phyloP scores from a whole-genome alignment of 2,797 vertebrate genomes.

The Micrastur ruficollis region DNA sequence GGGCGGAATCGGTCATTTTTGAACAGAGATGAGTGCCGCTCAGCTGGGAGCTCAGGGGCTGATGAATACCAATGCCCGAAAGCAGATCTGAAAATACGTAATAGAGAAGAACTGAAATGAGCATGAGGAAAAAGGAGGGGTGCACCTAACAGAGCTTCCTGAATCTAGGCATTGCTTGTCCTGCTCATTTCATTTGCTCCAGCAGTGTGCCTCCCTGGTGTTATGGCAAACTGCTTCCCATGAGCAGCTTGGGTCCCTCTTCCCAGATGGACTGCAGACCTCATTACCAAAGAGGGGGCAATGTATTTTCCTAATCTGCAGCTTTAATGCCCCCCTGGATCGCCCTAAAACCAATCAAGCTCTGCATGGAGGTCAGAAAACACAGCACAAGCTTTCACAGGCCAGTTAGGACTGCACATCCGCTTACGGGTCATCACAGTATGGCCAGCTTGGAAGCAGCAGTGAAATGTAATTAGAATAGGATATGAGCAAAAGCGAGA shows the following conservation, averaged over 20 bases:
- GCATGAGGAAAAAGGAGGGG: background rate
- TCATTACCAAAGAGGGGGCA: background rate
- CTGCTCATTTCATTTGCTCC: background rate
- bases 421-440: background rate
- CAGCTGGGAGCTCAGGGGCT: background rate
- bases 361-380: conserved; percentile 38
- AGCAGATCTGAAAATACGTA: background rate
- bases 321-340: conserved; percentile 47
- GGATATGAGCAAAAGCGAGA: background rate
- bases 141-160: background rate
- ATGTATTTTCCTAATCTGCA: conserved; percentile 21
- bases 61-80: too few species aligned
- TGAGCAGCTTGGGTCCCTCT: background rate
- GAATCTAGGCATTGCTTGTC: background rate
- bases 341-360: conserved; percentile 21
- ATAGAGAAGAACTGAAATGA: background rate
- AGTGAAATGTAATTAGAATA: background rate
- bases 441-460: background rate
- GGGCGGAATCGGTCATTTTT: background rate
- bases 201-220: background rate
- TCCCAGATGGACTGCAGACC: conserved; percentile 22
- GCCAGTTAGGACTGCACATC: background rate
- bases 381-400: background rate
- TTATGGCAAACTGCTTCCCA: conserved; percentile 29
- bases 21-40: background rate